Evolutionary conservation across 37 sponge, comb jelly and placozoan genomes (phyloP).

Genomic region (Cliona cf. orientalis): DNA sequence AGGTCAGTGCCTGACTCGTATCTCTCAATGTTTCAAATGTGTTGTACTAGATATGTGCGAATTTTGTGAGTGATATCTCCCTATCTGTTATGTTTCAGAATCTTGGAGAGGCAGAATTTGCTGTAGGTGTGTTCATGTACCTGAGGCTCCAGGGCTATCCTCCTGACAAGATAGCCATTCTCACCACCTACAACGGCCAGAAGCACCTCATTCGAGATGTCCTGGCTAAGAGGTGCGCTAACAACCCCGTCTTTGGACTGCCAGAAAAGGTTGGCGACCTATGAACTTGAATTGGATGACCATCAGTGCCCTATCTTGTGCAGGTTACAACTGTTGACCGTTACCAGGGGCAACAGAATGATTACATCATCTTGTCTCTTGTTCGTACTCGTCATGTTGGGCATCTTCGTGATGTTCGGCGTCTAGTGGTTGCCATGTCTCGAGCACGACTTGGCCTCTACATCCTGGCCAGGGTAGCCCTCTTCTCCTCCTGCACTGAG

Average conservation of each 20-base stretch:
- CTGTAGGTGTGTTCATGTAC: slow-evolving; percentile 97
- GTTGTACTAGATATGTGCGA: neutral
- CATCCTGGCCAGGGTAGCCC: slow-evolving; percentile 85
- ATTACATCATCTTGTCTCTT: slow-evolving; percentile 97
- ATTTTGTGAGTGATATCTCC: neutral
- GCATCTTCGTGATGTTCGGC: slow-evolving; percentile 94
- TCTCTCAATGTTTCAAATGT: too few species aligned
- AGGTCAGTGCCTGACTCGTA: slow-evolving; percentile 37
- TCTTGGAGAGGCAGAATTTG: slow-evolving; percentile 97
- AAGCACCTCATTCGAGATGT: slow-evolving; percentile 98
- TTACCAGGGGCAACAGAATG: slow-evolving; percentile 99
- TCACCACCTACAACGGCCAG: slow-evolving; percentile 99
- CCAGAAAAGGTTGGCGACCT: slow-evolving; percentile 68
- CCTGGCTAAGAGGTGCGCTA: slow-evolving; percentile 90
- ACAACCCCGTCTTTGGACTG: slow-evolving; percentile 94
- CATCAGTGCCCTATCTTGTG: neutral
- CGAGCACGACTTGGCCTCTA: slow-evolving; percentile 97
- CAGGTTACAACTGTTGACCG: slow-evolving; percentile 99
- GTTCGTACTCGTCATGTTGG: slow-evolving; percentile 95
- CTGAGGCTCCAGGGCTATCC: slow-evolving; percentile 98
- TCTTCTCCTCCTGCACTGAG: slow-evolving; percentile 92
- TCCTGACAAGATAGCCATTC: slow-evolving; percentile 95
- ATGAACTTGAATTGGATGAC: neutral
- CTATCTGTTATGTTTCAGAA: slow-evolving; percentile 68
- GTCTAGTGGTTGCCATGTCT: slow-evolving; percentile 99